Base-by-base conservation (phyloP, 2,797 vertebrate species). In the Anabacerthia variegaticeps region DNA sequence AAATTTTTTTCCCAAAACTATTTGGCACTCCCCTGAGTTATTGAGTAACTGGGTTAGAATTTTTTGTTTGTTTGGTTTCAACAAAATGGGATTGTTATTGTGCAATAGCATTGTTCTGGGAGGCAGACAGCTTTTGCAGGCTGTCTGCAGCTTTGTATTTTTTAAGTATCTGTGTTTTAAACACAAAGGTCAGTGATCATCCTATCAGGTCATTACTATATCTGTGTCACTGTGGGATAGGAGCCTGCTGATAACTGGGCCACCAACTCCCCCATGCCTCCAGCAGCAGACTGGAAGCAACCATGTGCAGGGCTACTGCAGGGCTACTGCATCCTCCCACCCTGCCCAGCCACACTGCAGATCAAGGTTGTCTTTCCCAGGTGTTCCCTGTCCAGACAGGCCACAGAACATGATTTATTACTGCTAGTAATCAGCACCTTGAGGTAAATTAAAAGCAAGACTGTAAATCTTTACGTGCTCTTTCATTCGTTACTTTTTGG, bases 81-180 rank as follows among this genome's bases (percentile, higher is more conserved):
- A 90, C 80, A 95, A 85, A 95, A 94, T 59, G 65, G 77, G 84
- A 79, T 85, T 87, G 52, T 68, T 87, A 72, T 97, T 96, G 96
- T 94, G 96, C 96, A 97, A 97, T 34, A 93, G 49, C 93, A 96
- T 95, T 96, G 96, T 96, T 95, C 93, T 93, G 74, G 46, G 94
- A 89, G 89, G 56, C 72, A 95, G 94, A 95, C 83, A 80, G 95
- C 93, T 83, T 97, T 91, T 92, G 65, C 88, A 96, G 92, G 68
- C 96, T 95, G 95, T 93, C 96, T 96, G 77, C 80, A 89, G 77
- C 92, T 92, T 91, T 87, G 85, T 82, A 68, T 94, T 95, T 93
- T 61, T 82, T 77, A 96, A 95, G 72, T 58, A 96, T 95, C 77
- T 83, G 56, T 82, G 93, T 55, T 96, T 94, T 91, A 79, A 80